A percentile compares a stretch with the other conserved stretches of the same genome.
phyloP scores from a whole-genome alignment of 2,888 invertebrate species.

The Andrena minutula region DNA sequence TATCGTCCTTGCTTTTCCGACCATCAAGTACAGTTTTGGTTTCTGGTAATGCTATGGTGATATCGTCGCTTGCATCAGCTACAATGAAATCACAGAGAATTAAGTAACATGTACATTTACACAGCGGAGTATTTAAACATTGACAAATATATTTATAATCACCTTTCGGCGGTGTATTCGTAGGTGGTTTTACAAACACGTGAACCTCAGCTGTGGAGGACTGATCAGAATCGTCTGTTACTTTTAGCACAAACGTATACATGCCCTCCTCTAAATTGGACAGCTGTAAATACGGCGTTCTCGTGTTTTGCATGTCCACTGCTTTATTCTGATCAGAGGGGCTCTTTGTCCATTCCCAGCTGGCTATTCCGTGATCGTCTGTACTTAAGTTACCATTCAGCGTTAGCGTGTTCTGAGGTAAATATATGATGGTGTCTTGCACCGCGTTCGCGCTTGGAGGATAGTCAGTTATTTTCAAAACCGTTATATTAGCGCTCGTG shows the following conservation, averaged over 20 bases:
- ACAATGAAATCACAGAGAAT: constrained; percentile 71
- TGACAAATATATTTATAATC: constrained; percentile 73
- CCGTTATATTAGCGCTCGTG: constrained; percentile 95
- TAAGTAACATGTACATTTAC: constrained; percentile 1
- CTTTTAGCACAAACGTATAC: constrained; percentile 96
- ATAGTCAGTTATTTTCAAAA: constrained; percentile 96
- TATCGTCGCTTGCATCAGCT: constrained; percentile 86
- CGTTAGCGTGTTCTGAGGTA: constrained; percentile 94
- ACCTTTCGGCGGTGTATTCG: constrained; percentile 93
- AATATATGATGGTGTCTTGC: constrained; percentile 94
- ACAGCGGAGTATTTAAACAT: background rate
- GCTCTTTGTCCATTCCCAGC: constrained; percentile 98
- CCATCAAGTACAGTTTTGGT: constrained; percentile 94
- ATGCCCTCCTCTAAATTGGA: constrained; percentile 97
- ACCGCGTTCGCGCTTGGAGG: constrained; percentile 98
- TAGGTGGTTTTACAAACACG: constrained; percentile 96
- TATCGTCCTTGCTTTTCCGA: constrained; percentile 92
- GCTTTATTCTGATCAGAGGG: constrained; percentile 95
- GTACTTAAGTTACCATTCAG: constrained; percentile 96
- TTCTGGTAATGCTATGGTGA: constrained; percentile 93
- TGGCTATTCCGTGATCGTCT: constrained; percentile 96
- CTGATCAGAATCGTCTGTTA: constrained; percentile 96
- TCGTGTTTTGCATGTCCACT: constrained; percentile 98
- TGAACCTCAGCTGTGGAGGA: constrained; percentile 94
- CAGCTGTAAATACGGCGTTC: constrained; percentile 94